Evolutionary conservation across 1,140 invertebrate species (phyloP).

Genomic region (Stratiolaelaps scimitus): DNA sequence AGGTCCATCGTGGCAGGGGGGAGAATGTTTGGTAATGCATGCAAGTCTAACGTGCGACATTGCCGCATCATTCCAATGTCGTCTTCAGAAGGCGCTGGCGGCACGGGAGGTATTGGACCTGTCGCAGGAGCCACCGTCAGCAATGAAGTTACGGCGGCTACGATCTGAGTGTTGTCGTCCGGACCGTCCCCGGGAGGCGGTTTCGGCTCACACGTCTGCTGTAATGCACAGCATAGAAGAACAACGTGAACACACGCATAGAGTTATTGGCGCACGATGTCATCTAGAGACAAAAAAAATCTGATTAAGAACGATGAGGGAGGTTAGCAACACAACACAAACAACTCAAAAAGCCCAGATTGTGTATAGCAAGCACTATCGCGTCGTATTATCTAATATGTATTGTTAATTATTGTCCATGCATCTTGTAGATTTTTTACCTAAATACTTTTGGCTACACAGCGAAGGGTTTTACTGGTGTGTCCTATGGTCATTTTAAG

Average conservation of each 20-base stretch:
- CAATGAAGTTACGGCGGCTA: conserved; percentile 22
- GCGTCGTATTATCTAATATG: too few species aligned
- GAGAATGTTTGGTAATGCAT: conserved; percentile 6
- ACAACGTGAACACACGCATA: background rate
- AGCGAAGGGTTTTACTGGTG: too few species aligned
- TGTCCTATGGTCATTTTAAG: too few species aligned
- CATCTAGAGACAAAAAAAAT: background rate
- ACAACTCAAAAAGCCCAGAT: too few species aligned
- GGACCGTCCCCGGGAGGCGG: conserved; percentile 7
- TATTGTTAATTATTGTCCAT: too few species aligned
- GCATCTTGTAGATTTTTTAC: too few species aligned
- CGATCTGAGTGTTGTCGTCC: conserved; percentile 23
- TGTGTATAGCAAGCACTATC: too few species aligned
- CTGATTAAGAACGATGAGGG: background rate
- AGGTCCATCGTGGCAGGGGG: conserved; percentile 3
- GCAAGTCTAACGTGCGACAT: conserved; percentile 19
- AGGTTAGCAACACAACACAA: too few species aligned
- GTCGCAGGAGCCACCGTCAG: background rate
- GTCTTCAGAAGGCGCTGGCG: conserved; percentile 8
- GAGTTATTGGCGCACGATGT: background rate
- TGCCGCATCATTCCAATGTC: background rate
- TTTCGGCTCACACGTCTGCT: conserved; percentile 20
- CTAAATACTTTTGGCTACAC: too few species aligned
- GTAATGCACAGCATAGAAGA: background rate
- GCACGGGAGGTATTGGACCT: too few species aligned